Conservation (phyloP, 2,113 vertebrate species). For the Cathartes aura region DNA sequence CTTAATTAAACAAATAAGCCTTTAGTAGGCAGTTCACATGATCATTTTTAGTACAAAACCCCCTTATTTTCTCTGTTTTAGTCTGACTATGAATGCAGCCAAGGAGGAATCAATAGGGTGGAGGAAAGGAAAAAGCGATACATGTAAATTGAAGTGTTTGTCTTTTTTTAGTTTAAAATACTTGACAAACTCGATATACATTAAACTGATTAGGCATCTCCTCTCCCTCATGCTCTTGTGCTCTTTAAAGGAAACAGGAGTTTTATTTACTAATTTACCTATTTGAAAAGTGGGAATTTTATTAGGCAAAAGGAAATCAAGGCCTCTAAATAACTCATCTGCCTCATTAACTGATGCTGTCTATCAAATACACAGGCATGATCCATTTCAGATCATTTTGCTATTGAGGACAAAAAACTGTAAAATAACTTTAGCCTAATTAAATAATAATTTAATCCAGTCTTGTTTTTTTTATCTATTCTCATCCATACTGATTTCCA, state of each 20-base stretch:
- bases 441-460: background rate
- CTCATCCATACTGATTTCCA: background rate
- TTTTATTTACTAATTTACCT: conserved; percentile 52
- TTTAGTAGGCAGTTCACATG: conserved; percentile 64
- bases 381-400: background rate
- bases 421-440: background rate
- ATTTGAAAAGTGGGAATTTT: conserved; percentile 31
- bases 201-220: conserved; percentile 24
- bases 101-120: conserved; percentile 32
- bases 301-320: conserved; percentile 44
- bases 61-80: conserved; percentile 58
- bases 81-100: conserved; percentile 41
- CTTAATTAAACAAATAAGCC: conserved; percentile 80
- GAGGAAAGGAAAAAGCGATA: conserved; percentile 15
- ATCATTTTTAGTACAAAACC: conserved; percentile 66
- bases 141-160: background rate
- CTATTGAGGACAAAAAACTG: background rate
- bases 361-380: background rate
- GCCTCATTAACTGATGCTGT: background rate
- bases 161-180: conserved; percentile 17
- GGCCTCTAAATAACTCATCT: background rate
- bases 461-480: background rate
- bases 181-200: conserved; percentile 11
- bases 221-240: background rate
- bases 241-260: conserved; percentile 8